These are phyloP conservation scores for Campaea margaritaria DNA, from an alignment of 2,888 invertebrate genomes.

Conservation along the genomic window DNA sequence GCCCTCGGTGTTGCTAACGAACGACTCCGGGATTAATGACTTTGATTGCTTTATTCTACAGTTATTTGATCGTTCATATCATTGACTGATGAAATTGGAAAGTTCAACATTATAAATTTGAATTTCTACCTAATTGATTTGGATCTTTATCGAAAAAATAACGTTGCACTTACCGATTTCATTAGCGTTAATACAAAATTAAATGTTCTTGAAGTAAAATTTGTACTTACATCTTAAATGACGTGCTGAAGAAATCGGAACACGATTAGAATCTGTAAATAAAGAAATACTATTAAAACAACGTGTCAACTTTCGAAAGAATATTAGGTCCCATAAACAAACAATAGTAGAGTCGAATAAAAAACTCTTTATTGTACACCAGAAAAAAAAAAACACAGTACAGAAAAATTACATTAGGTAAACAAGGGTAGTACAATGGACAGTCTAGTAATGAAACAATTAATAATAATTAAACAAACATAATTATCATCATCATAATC, in stretches of 20 bases:
- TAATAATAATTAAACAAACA: constrained; percentile 44
- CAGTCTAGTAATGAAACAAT: no score
- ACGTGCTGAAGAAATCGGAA: neutral
- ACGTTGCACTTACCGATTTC: no score
- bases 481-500: constrained; percentile 48
- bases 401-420: no score
- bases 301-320: neutral
- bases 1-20: constrained; percentile 32
- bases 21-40: constrained; percentile 17
- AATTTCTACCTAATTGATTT: neutral
- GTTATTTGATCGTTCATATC: constrained; percentile 17
- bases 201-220: neutral
- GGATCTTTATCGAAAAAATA: no score
- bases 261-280: constrained; percentile 8
- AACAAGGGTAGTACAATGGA: no score
- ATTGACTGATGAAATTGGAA: constrained; percentile 9
- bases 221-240: constrained; percentile 17
- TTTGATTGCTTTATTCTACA: constrained; percentile 40
- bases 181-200: no score
- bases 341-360: no score
- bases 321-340: constrained; percentile 25
- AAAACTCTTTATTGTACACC: no score
- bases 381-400: no score
- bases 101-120: neutral
- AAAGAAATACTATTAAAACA: neutral